Conservation (phyloP, 2,113 vertebrate species). For the Oncorhynchus tshawytscha region DNA sequence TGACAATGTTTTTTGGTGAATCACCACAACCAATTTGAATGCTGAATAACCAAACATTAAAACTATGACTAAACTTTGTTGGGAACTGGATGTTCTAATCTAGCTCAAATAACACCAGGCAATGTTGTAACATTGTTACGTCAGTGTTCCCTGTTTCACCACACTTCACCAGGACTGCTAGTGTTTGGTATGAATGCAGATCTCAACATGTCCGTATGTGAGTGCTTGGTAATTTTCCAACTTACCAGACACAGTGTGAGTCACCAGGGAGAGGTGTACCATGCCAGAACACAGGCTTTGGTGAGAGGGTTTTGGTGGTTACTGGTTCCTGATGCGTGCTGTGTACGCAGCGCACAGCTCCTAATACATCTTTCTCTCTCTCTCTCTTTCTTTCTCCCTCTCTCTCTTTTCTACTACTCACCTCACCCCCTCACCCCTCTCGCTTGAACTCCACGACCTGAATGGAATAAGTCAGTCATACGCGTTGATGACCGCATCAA, state of each 20-base stretch:
- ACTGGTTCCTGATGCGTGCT: neutral
- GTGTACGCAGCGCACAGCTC: neutral
- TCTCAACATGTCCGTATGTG: constrained; percentile 15
- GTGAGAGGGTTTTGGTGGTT: constrained; percentile 10
- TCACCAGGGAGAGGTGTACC: constrained; percentile 38
- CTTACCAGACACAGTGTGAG: constrained; percentile 42
- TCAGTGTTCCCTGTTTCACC: constrained; percentile 17
- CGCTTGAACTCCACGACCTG: neutral
- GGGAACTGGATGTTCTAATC: constrained; percentile 21
- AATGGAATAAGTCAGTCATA: constrained; percentile 40
- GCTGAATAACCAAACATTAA: no score
- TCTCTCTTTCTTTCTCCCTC: no score
- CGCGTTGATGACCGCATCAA: constrained; percentile 27
- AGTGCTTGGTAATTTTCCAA: constrained; percentile 12
- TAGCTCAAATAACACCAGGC: neutral
- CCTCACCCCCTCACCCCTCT: no score
- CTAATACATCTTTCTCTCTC: neutral
- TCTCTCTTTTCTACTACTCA: neutral
- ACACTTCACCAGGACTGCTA: constrained; percentile 34
- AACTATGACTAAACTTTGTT: constrained; percentile 39
- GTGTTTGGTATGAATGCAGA: constrained; percentile 22
- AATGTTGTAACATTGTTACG: neutral
- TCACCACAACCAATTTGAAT: constrained; percentile 28
- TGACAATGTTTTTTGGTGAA: constrained; percentile 20
- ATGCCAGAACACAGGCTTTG: constrained; percentile 18